Evolutionary conservation across 2,797 vertebrate genomes (phyloP).

Genomic region (Anas flavirostris): DNA sequence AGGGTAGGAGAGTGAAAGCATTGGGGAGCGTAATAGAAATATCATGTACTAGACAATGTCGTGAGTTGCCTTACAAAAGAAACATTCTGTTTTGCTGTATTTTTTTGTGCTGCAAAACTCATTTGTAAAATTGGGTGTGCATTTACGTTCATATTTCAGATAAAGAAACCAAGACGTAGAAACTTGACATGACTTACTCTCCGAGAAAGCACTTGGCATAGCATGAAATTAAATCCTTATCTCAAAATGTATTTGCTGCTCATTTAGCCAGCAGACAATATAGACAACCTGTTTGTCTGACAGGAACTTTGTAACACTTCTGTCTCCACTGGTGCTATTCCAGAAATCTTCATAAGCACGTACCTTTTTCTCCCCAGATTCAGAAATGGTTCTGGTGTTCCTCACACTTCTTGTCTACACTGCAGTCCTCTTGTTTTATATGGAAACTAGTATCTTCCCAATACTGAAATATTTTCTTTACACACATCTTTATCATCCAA

Average conservation of each 20-base stretch:
- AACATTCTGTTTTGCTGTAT: not conserved
- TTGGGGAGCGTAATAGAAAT: rapidly evolving
- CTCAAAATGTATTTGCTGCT: not conserved
- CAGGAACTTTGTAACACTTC: not conserved
- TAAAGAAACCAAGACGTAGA: not conserved
- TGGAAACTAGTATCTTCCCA: not conserved
- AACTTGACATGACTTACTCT: not conserved
- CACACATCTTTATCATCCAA: not conserved
- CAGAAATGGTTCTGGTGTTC: not conserved
- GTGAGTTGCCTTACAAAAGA: not conserved
- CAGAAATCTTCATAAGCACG: not conserved
- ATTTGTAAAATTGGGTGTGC: not conserved
- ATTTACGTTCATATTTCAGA: not conserved
- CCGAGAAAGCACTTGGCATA: not conserved
- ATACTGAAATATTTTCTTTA: not conserved
- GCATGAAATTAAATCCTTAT: not conserved
- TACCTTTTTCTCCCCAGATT: not conserved
- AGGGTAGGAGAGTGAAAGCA: not conserved
- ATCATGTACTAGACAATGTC: rapidly evolving
- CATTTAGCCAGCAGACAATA: not conserved
- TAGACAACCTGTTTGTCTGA: not conserved
- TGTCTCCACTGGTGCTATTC: not conserved
- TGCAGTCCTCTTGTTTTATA: not conserved
- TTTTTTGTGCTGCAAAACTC: not conserved
- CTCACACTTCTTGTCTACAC: not conserved